Evolutionary conservation across 2,113 vertebrate species (phyloP), one percentile per base, ranked within the genome.

Genomic region (Urocolius indicus): DNA sequence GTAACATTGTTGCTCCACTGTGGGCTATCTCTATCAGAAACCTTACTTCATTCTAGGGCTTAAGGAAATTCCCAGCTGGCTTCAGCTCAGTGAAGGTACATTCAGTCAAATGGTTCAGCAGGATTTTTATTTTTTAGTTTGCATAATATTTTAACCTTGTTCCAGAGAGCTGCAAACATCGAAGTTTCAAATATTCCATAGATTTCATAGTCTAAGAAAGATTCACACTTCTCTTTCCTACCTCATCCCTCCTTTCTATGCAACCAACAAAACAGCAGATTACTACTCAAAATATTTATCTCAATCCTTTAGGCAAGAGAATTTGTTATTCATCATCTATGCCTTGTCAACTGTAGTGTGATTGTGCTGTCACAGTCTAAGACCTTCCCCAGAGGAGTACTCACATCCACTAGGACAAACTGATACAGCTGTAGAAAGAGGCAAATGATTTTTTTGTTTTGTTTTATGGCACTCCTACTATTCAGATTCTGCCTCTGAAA

Each of bases 61-160:
- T 85, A 74, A 90, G 75, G 63, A 51, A 95, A 95, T 94, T 91
- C 95, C 84, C 94, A 87, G 54, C 66, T 94, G 91, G 49, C 62
- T 51, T 87, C 71, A 79, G 66, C 58, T 76, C 51, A 24, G 24
- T 54, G 85, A 89, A 87, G 78, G 77, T 57, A 66, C 66, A 27
- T 45, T 82, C 54, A 81, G 30, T 81, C 76, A 87, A 89, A 78
- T 0, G 3, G 27, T 90, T 81, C 76, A 81, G 66, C 30, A 89
- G 36, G 43, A 51, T 24, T 68, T 74, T 76, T 83, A n/a, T 68
- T 88, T 93, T 92, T 92, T 58, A 75, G 89, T 90, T 84, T 91
- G 24, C 21, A 7, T 58, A 80, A 58, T 90, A 81, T 89, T 96
- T 95, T 66, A 83, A 87, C 24, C 54, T n/a, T 1, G 12, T 88